Percentiles rank a stretch among this genome's conserved stretches.
Conservation (phyloP, 2,797 vertebrate species). For the Salmo trutta region DNA sequence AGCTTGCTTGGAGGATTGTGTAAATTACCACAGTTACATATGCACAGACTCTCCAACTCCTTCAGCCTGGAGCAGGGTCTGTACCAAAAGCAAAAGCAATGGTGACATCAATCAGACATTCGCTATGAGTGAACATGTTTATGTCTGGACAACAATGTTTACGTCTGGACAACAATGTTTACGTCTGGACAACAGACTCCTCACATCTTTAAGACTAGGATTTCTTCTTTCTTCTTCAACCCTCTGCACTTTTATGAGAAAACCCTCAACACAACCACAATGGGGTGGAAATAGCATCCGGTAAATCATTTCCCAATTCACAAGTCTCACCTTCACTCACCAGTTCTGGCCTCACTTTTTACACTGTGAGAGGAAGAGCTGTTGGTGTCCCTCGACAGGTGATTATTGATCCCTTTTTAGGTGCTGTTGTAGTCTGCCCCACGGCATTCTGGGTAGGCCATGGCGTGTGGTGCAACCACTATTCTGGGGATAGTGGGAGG, state of each 20-base stretch:
- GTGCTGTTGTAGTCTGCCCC: slow-evolving; percentile 67
- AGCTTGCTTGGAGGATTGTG: slow-evolving; percentile 71
- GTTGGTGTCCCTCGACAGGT: slow-evolving; percentile 63
- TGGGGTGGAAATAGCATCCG: slow-evolving; percentile 24
- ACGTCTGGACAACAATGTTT: slow-evolving; percentile 17
- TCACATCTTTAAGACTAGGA: slow-evolving; percentile 19
- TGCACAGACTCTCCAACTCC: slow-evolving; percentile 60
- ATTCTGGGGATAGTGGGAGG: slow-evolving; percentile 46
- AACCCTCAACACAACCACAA: not conserved
- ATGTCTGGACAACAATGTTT: slow-evolving; percentile 36
- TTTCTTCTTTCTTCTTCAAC: not conserved
- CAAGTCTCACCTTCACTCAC: not conserved
- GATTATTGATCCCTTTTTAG: slow-evolving; percentile 69
- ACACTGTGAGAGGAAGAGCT: slow-evolving; percentile 58
- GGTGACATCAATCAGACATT: slow-evolving; percentile 49
- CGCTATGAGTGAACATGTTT: slow-evolving; percentile 13
- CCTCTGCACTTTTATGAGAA: slow-evolving; percentile 6
- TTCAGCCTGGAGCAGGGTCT: slow-evolving; percentile 58
- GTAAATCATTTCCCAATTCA: slow-evolving; percentile 1
- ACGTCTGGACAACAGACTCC: slow-evolving; percentile 20
- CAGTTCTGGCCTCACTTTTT: slow-evolving; percentile 45
- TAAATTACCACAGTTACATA: slow-evolving; percentile 81
- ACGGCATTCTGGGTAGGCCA: slow-evolving; percentile 58
- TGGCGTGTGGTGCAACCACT: slow-evolving; percentile 57
- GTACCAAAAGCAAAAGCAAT: slow-evolving; percentile 59